Percentiles rank a stretch among this genome's conserved stretches.
Evolutionary conservation across 2,888 invertebrate species (phyloP).

Genomic region (Leuctra nigra): DNA sequence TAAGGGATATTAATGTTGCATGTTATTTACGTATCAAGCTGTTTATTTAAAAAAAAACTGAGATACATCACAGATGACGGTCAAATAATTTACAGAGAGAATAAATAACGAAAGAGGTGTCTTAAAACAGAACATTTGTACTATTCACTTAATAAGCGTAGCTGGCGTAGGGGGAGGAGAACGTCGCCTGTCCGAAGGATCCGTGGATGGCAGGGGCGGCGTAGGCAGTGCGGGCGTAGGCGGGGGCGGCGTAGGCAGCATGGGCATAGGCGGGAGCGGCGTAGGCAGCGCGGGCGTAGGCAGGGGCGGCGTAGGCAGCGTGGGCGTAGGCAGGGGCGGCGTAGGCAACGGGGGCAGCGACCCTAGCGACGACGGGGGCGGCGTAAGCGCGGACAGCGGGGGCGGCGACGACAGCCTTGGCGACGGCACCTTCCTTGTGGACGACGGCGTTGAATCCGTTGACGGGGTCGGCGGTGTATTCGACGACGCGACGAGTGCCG

Average conservation of each 20-base stretch:
- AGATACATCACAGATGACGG: too few species aligned
- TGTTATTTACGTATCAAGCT: too few species aligned
- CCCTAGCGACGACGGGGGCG: background rate
- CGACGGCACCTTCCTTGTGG: slow-evolving; percentile 15
- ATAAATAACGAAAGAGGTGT: too few species aligned
- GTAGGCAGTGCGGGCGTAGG: slow-evolving; percentile 1
- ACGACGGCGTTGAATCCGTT: slow-evolving; percentile 26
- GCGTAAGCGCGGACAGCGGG: slow-evolving; percentile 18
- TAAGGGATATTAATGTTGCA: too few species aligned
- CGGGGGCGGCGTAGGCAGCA: slow-evolving; percentile 1
- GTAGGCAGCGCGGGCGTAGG: background rate
- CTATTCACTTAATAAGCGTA: slow-evolving; percentile 12
- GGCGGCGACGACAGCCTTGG: slow-evolving; percentile 25
- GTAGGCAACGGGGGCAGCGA: slow-evolving; percentile 35
- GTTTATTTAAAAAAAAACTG: too few species aligned
- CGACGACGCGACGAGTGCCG: slow-evolving; percentile 21
- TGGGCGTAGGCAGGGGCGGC: slow-evolving; percentile 36
- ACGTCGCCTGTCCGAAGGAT: slow-evolving; percentile 9
- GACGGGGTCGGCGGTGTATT: slow-evolving; percentile 23
- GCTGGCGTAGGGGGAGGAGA: slow-evolving; percentile 16
- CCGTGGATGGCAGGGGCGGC: slow-evolving; percentile 1
- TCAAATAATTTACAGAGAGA: too few species aligned
- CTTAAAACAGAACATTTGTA: too few species aligned
- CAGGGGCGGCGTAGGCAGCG: slow-evolving; percentile 35
- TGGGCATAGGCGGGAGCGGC: slow-evolving; percentile 4